Evolutionary conservation across 2,888 invertebrate genomes (phyloP).

Genomic region (Xylota sylvarum): DNA sequence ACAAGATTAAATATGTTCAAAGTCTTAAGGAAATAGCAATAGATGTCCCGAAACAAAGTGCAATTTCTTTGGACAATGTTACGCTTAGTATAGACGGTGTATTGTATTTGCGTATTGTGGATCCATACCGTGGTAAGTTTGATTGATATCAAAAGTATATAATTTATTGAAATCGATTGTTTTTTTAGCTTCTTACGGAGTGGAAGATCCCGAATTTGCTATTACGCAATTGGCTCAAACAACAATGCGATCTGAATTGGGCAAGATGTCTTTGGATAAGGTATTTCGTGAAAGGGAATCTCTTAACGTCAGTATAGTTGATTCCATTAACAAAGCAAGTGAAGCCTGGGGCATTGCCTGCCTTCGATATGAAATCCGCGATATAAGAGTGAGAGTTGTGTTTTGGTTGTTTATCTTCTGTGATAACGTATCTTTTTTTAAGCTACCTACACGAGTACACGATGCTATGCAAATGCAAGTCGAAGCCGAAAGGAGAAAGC

Average conservation of each 20-base stretch:
- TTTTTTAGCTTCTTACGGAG: conserved; percentile 94
- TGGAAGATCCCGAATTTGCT: conserved; percentile 99
- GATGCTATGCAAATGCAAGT: conserved; percentile 99
- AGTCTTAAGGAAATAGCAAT: conserved; percentile 99
- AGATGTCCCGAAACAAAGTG: conserved; percentile 99
- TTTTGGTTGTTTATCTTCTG: not conserved
- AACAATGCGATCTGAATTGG: conserved; percentile 99
- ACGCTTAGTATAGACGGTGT: conserved; percentile 98
- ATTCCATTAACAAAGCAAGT: conserved; percentile 98
- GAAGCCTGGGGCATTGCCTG: conserved; percentile 99
- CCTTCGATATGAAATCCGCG: conserved; percentile 97
- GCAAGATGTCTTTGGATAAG: conserved; percentile 98
- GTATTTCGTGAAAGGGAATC: conserved; percentile 98
- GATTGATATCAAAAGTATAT: not conserved
- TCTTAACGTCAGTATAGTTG: conserved; percentile 97
- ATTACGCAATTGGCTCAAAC: conserved; percentile 99
- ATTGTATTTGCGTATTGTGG: conserved; percentile 95
- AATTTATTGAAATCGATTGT: conserved; percentile 8
- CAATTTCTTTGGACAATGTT: conserved; percentile 99
- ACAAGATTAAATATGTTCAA: conserved; percentile 98
- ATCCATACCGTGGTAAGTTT: conserved; percentile 92
- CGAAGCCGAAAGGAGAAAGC: conserved; percentile 98
- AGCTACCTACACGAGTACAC: conserved; percentile 96
- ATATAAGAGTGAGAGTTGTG: conserved; percentile 81
- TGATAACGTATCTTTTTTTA: conserved; percentile 25